Conservation (phyloP, 2,888 invertebrate genomes). For the Drosophila colorata region DNA sequence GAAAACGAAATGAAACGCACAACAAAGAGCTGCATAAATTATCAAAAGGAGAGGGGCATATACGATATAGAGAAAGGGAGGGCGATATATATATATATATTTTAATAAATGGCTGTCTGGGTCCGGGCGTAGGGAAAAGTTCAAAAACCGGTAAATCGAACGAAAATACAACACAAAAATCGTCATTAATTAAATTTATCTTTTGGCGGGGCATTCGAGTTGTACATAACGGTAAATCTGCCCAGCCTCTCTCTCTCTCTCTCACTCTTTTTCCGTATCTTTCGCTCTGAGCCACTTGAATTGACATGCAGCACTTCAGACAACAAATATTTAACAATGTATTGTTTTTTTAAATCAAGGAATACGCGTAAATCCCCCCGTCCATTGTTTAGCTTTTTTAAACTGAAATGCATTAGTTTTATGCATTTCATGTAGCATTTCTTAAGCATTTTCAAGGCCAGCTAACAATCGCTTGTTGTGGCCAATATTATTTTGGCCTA, state of each 20-base stretch:
- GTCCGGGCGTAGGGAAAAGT: conserved; percentile 64
- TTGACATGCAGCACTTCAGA: conserved; percentile 28
- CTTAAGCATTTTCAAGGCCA: conserved; percentile 67
- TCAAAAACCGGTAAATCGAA: conserved; percentile 72
- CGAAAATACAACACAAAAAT: conserved; percentile 49
- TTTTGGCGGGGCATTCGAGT: conserved; percentile 25
- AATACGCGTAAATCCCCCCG: conserved; percentile 28
- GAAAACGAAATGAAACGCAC: conserved; percentile 51
- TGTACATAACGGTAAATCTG: conserved; percentile 57
- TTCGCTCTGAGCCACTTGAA: conserved; percentile 22
- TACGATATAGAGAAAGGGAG: conserved; percentile 15
- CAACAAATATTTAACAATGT: conserved; percentile 22
- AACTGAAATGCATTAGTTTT: conserved; percentile 50
- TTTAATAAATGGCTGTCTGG: conserved; percentile 31
- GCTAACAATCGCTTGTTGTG: conserved; percentile 15
- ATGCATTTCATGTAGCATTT: conserved; percentile 75
- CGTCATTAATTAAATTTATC: conserved; percentile 72
- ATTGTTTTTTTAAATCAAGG: conserved; percentile 34
- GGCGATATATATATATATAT: conserved; percentile 5
- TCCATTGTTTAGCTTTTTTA: conserved; percentile 14
- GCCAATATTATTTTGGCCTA: conserved; percentile 59
- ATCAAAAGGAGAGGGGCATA: conserved; percentile 39
- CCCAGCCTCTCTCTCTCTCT: neutral
- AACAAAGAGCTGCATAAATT: conserved; percentile 61
- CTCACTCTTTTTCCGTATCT: neutral